A percentile compares a stretch with the other conserved stretches of the same genome.
These are phyloP conservation scores for Solen grandis DNA, from an alignment of 1,140 invertebrate genomes.

Conservation along the genomic window DNA sequence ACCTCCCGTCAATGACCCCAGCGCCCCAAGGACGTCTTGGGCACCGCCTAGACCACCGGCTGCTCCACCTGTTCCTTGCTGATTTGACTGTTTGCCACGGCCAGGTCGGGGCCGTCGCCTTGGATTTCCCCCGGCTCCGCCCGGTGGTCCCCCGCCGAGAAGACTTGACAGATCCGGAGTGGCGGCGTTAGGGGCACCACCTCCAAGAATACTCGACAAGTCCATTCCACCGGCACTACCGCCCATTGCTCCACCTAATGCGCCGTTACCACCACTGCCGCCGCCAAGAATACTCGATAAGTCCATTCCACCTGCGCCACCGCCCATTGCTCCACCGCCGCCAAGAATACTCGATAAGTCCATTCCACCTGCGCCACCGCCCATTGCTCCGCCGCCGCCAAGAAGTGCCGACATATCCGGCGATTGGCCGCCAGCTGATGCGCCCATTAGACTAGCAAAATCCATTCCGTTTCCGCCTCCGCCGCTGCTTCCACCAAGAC, in stretches of 20 bases:
- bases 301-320: background rate
- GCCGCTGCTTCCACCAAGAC: too few species aligned
- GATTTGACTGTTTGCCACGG: background rate
- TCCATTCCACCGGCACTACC: background rate
- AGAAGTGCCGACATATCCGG: background rate
- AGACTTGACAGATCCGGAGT: background rate
- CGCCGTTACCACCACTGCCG: background rate
- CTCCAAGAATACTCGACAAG: background rate
- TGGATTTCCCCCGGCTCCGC: background rate
- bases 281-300: background rate
- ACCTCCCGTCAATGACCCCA: too few species aligned
- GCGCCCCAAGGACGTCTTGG: background rate
- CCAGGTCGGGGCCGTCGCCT: background rate
- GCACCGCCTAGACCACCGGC: background rate
- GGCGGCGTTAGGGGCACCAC: background rate
- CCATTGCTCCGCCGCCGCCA: background rate
- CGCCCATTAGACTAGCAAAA: background rate
- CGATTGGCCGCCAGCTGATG: too few species aligned
- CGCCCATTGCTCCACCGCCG: background rate
- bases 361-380: background rate
- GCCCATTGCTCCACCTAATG: background rate
- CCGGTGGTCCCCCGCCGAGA: background rate
- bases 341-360: background rate
- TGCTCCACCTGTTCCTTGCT: background rate
- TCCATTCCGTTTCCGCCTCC: background rate